A percentile compares a stretch with the other conserved stretches of the same genome.
Evolutionary conservation across 2,797 vertebrate species (phyloP).

Genomic region (Galagoides demidoff): DNA sequence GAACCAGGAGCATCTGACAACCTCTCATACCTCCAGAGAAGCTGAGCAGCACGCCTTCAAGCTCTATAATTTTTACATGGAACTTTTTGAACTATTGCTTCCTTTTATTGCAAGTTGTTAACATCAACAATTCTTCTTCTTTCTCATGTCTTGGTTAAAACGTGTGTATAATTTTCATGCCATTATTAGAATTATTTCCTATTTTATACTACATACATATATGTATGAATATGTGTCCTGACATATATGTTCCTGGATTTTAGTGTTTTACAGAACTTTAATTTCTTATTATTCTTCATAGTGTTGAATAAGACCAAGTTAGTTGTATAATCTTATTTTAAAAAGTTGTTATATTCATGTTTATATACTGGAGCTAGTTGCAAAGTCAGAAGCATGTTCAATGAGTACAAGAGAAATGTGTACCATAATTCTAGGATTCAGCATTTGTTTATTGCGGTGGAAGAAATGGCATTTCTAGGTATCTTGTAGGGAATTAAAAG

Average conservation of each 20-base stretch:
- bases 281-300: constrained; percentile 27
- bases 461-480: not conserved
- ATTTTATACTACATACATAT: not conserved
- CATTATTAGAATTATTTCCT: constrained; percentile 22
- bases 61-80: not conserved
- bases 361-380: not conserved
- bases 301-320: not conserved
- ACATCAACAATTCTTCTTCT: not conserved
- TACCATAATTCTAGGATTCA: not conserved
- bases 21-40: not conserved
- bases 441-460: not conserved
- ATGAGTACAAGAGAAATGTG: not conserved
- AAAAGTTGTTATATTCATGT: not conserved
- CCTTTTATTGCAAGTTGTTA: not conserved
- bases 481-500: not conserved
- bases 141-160: not conserved
- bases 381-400: not conserved
- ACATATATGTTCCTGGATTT: constrained; percentile 10
- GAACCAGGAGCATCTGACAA: not conserved
- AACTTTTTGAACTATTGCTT: not conserved
- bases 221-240: not conserved
- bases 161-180: not conserved
- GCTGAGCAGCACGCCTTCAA: not conserved
- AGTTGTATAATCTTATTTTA: not conserved
- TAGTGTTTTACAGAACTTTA: constrained; percentile 12